phyloP scores from a whole-genome alignment of 2,888 invertebrate species.

The Tetramorium bicarinatum region DNA sequence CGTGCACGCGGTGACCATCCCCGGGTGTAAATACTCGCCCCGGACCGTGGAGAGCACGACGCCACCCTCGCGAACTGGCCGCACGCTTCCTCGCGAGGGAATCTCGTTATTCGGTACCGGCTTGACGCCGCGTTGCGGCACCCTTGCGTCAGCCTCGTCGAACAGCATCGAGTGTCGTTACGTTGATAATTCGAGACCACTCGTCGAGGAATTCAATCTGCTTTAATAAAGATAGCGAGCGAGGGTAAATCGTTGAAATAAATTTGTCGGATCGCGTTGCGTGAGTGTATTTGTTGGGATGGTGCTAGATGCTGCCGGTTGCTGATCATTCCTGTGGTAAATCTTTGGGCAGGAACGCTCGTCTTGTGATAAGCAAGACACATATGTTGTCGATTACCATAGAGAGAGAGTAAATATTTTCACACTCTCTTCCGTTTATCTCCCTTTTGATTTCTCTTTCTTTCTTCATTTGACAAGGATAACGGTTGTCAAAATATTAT shows the following conservation, averaged over 20 bases:
- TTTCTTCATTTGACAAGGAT: conserved; percentile 4
- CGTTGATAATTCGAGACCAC: background rate
- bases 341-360: background rate
- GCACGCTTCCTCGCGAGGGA: background rate
- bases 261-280: background rate
- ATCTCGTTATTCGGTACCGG: conserved; percentile 3
- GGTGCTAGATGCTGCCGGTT: background rate
- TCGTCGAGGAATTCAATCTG: background rate
- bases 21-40: background rate
- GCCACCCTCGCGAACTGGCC: background rate
- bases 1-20: conserved; percentile 52
- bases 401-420: background rate
- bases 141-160: conserved; percentile 15
- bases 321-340: background rate
- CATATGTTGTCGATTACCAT: background rate
- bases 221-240: background rate
- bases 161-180: background rate
- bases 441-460: background rate
- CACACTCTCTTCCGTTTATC: background rate
- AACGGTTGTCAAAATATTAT: conserved; percentile 19
- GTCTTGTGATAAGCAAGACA: background rate
- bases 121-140: background rate
- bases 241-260: background rate
- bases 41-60: background rate
- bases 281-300: background rate